A percentile compares a stretch with the other conserved stretches of the same genome.
phyloP scores from a whole-genome alignment of 2,888 invertebrate genomes.

The Ceratothoa steindachneri region DNA sequence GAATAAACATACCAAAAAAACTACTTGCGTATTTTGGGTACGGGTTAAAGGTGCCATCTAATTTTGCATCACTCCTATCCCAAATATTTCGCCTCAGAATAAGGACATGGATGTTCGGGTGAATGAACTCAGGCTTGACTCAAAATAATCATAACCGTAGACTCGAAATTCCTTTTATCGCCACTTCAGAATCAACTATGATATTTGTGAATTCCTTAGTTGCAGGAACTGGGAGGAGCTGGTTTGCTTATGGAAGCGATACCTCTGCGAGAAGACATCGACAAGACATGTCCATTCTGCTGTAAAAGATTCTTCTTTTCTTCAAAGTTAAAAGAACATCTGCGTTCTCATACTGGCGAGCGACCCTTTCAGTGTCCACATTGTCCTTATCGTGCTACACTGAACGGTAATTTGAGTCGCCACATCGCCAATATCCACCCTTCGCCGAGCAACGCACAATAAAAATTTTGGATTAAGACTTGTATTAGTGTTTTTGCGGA shows the following conservation, averaged over 20 bases:
- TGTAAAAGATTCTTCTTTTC: conserved; percentile 33
- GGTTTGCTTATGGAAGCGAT: neutral
- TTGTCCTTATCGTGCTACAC: conserved; percentile 17
- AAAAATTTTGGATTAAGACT: no score
- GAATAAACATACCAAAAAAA: neutral
- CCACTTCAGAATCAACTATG: no score
- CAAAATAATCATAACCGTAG: no score
- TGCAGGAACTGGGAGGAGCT: neutral
- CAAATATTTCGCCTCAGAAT: no score
- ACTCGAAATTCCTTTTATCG: no score
- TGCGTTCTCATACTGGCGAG: conserved; percentile 38
- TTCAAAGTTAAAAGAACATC: conserved; percentile 28
- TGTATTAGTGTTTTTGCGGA: neutral
- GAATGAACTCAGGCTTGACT: no score
- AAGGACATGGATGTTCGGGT: no score
- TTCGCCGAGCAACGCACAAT: neutral
- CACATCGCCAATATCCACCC: conserved; percentile 12
- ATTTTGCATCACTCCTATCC: no score
- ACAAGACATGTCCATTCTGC: conserved; percentile 25
- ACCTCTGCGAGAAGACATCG: neutral
- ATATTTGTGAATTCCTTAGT: neutral
- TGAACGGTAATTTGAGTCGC: conserved; percentile 11
- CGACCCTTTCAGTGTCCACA: conserved; percentile 36
- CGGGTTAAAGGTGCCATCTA: neutral
- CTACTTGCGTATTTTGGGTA: neutral